Evolutionary conservation across 2,797 vertebrate species (phyloP).

Genomic region (Halcyon chelicuti): DNA sequence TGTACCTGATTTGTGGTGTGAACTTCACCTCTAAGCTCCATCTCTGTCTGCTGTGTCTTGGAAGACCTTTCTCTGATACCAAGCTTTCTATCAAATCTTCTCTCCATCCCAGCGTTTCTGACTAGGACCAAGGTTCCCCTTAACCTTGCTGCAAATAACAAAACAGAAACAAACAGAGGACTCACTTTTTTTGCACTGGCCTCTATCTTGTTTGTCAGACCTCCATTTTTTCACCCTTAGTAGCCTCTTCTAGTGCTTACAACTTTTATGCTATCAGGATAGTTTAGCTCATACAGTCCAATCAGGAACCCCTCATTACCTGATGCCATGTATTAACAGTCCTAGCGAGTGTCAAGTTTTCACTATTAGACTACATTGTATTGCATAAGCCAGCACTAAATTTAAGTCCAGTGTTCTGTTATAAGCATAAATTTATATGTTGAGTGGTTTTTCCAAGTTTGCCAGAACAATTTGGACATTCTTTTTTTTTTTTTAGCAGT

Average conservation of each 20-base stretch:
- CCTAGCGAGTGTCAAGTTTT: background rate
- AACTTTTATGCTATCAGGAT: background rate
- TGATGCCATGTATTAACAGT: background rate
- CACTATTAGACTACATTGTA: background rate
- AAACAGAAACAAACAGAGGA: background rate
- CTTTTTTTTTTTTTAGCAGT: background rate
- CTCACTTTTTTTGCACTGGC: background rate
- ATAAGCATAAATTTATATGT: background rate
- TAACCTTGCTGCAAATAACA: background rate
- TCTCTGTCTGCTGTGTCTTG: background rate
- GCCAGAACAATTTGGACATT: background rate
- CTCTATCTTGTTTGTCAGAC: background rate
- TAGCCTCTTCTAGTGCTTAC: background rate
- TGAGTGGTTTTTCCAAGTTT: background rate
- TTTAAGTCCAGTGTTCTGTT: background rate
- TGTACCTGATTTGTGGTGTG: background rate
- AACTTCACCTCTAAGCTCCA: background rate
- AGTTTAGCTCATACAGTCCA: background rate
- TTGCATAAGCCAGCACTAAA: background rate
- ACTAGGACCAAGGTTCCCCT: background rate
- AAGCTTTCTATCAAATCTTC: background rate
- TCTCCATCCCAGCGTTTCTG: background rate
- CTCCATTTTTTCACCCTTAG: background rate
- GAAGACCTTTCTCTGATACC: background rate
- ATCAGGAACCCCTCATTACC: background rate